These are phyloP conservation scores for Enhydra lutris DNA, from an alignment of 2,113 vertebrate genomes.

Conservation along the genomic window DNA sequence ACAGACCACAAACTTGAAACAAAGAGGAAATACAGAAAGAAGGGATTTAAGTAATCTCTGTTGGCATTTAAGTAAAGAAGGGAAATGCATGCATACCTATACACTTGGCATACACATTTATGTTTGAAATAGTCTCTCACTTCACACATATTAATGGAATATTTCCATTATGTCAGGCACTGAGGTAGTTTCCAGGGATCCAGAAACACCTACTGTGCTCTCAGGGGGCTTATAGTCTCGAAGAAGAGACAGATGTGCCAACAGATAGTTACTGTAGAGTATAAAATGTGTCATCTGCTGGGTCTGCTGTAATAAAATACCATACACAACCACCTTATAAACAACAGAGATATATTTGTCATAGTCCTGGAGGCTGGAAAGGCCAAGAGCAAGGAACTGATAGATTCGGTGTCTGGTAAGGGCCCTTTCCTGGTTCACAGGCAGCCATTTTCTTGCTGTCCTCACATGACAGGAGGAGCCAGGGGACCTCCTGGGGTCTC, in stretches of 20 bases:
- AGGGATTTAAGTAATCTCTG: background rate
- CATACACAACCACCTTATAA: background rate
- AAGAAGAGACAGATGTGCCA: background rate
- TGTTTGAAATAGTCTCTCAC: background rate
- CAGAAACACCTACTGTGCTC: background rate
- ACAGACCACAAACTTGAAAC: background rate
- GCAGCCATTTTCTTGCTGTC: background rate
- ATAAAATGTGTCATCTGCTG: background rate
- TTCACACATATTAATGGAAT: background rate
- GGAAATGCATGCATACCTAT: background rate
- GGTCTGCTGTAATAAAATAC: background rate
- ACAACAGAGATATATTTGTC: background rate
- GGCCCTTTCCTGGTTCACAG: background rate
- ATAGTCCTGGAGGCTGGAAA: background rate
- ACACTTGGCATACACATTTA: background rate
- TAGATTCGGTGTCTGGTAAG: background rate
- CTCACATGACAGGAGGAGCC: background rate
- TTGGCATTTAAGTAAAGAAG: background rate
- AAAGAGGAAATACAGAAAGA: background rate
- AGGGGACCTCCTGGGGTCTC: background rate
- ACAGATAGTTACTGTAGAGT: background rate
- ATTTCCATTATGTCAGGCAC: background rate
- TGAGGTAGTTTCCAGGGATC: constrained; percentile 10
- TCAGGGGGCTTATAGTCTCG: background rate
- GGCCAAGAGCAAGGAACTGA: background rate